These are phyloP conservation scores for Brachynemurus nebulosus DNA, from an alignment of 2,888 invertebrate genomes.

Conservation along the genomic window DNA sequence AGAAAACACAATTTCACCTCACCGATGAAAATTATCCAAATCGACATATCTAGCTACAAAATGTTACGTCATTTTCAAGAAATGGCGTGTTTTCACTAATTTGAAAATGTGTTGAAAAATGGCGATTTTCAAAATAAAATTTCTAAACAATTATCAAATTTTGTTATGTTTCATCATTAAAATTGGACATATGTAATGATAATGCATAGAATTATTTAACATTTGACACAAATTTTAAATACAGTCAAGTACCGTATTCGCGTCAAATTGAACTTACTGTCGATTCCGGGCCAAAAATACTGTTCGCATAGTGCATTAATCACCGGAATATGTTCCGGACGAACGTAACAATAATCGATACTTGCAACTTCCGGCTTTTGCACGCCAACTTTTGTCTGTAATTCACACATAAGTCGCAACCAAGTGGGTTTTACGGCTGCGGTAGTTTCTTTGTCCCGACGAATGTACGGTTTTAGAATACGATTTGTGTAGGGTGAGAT, in stretches of 20 bases:
- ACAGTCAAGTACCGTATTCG: too few species aligned
- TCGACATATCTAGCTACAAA: too few species aligned
- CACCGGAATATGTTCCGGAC: conserved; percentile 76
- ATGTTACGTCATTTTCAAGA: too few species aligned
- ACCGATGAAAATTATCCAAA: too few species aligned
- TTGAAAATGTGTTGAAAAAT: too few species aligned
- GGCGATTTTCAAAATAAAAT: too few species aligned
- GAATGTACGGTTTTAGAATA: conserved; percentile 70
- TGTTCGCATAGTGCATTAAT: conserved; percentile 71
- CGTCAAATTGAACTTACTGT: conserved; percentile 55
- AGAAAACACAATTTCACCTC: background rate
- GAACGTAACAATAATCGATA: conserved; percentile 76
- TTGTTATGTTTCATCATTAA: too few species aligned
- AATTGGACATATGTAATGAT: too few species aligned
- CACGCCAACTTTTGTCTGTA: conserved; percentile 39
- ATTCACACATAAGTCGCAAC: conserved; percentile 54
- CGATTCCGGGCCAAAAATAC: conserved; percentile 88
- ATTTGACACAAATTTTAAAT: too few species aligned
- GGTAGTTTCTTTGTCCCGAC: conserved; percentile 48
- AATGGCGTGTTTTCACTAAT: too few species aligned
- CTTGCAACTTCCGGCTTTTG: conserved; percentile 33
- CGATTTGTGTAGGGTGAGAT: conserved; percentile 58
- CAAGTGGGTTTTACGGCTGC: conserved; percentile 47
- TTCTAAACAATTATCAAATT: too few species aligned
- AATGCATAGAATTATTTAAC: too few species aligned